phyloP scores from a whole-genome alignment of 1,140 invertebrate species.

The Dendrolimus punctatus region DNA sequence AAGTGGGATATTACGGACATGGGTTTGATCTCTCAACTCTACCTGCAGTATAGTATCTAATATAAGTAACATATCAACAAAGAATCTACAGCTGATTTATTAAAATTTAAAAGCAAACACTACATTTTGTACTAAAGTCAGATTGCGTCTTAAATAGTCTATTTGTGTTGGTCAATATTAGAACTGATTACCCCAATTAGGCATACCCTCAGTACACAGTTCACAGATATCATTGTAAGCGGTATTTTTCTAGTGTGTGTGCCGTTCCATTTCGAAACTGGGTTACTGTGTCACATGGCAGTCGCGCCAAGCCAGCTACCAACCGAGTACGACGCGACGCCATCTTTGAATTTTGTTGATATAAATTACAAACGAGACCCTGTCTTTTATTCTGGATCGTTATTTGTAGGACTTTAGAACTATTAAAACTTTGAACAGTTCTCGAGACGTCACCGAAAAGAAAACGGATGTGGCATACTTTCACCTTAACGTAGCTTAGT shows the following conservation, averaged over 20 bases:
- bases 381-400: neutral
- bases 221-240: constrained; percentile 32
- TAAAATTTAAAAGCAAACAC: no score
- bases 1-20: no score
- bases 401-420: neutral
- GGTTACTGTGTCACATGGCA: constrained; percentile 65
- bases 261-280: constrained; percentile 66
- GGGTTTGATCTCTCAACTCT: no score
- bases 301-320: constrained; percentile 43
- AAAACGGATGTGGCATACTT: constrained; percentile 44
- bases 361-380: constrained; percentile 28
- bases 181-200: constrained; percentile 14
- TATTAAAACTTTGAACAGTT: neutral
- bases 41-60: no score
- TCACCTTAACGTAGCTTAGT: constrained; percentile 40
- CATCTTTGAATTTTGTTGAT: constrained; percentile 63
- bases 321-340: constrained; percentile 48
- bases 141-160: no score
- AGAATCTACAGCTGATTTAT: no score
- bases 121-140: no score
- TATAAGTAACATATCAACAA: no score
- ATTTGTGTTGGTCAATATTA: no score
- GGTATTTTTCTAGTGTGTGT: constrained; percentile 57
- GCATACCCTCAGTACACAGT: constrained; percentile 13
- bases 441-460: constrained; percentile 21